Evolutionary conservation across 2,888 invertebrate species (phyloP).

Genomic region (Drosophila pseudotakahashii): DNA sequence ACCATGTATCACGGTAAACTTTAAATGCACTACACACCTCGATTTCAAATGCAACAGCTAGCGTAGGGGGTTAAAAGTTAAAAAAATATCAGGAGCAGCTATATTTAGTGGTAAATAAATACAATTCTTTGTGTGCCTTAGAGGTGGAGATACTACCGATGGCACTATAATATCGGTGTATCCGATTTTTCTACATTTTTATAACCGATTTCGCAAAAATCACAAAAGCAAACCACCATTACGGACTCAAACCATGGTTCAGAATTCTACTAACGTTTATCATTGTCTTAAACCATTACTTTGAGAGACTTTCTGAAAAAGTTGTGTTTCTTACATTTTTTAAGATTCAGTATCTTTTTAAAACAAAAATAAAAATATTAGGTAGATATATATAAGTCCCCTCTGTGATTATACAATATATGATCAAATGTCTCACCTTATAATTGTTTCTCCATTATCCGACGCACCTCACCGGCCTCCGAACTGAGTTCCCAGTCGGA

Average conservation of each 20-base stretch:
- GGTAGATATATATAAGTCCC: too few relatives aligned
- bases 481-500: slow-evolving; percentile 89
- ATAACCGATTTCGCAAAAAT: background rate
- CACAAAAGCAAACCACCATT: background rate
- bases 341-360: too few relatives aligned
- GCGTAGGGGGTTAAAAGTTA: background rate
- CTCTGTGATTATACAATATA: too few relatives aligned
- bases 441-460: slow-evolving; percentile 84
- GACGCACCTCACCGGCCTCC: slow-evolving; percentile 89
- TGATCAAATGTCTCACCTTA: slow-evolving; percentile 34
- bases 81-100: background rate
- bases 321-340: too few relatives aligned
- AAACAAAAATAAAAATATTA: too few relatives aligned
- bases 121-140: slow-evolving; percentile 4
- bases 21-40: slow-evolving; percentile 4
- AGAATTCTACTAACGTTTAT: background rate
- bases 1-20: too few relatives aligned
- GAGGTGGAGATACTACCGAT: slow-evolving; percentile 1
- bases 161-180: background rate
- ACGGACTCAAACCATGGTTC: background rate
- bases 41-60: background rate
- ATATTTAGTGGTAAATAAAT: slow-evolving; percentile 7
- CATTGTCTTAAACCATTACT: background rate
- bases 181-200: background rate
- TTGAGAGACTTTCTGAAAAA: too few relatives aligned